These are phyloP conservation scores for Pogonognathellus flavescens DNA, from an alignment of 1,140 invertebrate species.

Conservation along the genomic window DNA sequence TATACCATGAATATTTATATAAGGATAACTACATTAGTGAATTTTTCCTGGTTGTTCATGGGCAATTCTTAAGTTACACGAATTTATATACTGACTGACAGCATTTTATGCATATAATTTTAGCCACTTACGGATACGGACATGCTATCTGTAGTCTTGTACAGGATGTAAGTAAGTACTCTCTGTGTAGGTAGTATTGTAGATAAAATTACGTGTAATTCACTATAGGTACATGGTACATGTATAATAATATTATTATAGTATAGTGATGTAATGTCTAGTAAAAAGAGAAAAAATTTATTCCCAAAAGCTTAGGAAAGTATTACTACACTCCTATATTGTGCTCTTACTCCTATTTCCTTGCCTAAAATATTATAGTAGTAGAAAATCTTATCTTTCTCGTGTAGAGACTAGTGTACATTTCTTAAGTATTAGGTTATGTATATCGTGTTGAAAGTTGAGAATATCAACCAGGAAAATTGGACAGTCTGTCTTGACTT, in stretches of 20 bases:
- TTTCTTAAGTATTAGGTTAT: not conserved
- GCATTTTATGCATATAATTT: not conserved
- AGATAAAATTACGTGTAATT: too few relatives aligned
- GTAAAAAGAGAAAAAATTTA: slow-evolving; percentile 7
- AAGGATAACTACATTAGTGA: not conserved
- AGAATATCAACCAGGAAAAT: slow-evolving; percentile 23
- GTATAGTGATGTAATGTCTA: not conserved
- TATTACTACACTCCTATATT: too few relatives aligned
- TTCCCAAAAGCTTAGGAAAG: slow-evolving; percentile 13
- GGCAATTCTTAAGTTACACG: not conserved
- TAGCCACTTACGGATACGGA: too few relatives aligned
- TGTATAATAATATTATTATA: not conserved
- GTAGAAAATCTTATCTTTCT: slow-evolving; percentile 32
- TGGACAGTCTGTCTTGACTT: slow-evolving; percentile 36
- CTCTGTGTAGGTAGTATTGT: too few relatives aligned
- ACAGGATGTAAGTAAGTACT: too few relatives aligned
- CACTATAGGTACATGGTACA: too few relatives aligned
- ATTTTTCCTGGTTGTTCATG: not conserved
- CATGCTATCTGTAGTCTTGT: too few relatives aligned
- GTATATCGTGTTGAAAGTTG: not conserved
- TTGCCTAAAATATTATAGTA: not conserved
- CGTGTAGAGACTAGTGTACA: not conserved
- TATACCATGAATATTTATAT: slow-evolving; percentile 6
- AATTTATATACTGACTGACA: slow-evolving; percentile 1
- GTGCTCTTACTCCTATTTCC: not conserved